These are phyloP conservation scores for Platycheirus rosarum DNA, from an alignment of 2,888 invertebrate genomes.

Conservation along the genomic window DNA sequence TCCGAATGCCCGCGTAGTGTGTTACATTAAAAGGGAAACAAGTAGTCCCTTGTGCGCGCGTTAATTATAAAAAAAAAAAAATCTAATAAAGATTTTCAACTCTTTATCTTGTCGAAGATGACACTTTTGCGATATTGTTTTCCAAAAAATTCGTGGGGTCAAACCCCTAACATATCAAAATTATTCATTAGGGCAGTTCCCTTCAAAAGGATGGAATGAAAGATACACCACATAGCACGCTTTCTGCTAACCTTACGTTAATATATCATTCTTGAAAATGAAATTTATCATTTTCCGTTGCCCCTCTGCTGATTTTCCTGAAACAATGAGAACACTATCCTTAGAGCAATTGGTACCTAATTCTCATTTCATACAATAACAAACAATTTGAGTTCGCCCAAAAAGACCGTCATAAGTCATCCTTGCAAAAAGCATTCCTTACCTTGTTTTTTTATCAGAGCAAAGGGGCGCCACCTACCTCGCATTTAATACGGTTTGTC, in stretches of 20 bases:
- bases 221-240: slow-evolving; percentile 27
- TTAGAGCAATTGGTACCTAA: slow-evolving; percentile 10
- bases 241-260: slow-evolving; percentile 29
- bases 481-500: slow-evolving; percentile 16
- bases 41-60: too few relatives aligned
- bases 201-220: background rate
- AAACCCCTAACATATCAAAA: too few relatives aligned
- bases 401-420: slow-evolving; percentile 23
- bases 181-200: too few relatives aligned
- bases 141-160: too few relatives aligned
- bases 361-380: too few relatives aligned
- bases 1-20: too few relatives aligned
- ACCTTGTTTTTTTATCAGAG: slow-evolving; percentile 14
- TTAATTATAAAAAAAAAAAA: too few relatives aligned
- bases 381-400: slow-evolving; percentile 22
- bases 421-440: slow-evolving; percentile 27
- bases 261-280: slow-evolving; percentile 50
- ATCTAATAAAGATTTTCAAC: too few relatives aligned
- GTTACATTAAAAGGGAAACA: too few relatives aligned
- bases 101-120: too few relatives aligned
- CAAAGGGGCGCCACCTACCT: slow-evolving; percentile 41
- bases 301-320: slow-evolving; percentile 10
- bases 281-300: too few relatives aligned
- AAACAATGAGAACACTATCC: slow-evolving; percentile 16
- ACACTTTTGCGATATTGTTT: too few relatives aligned